These are phyloP conservation scores for Peromyscus polionotus DNA, from an alignment of 2,113 vertebrate species.

Conservation along the genomic window DNA sequence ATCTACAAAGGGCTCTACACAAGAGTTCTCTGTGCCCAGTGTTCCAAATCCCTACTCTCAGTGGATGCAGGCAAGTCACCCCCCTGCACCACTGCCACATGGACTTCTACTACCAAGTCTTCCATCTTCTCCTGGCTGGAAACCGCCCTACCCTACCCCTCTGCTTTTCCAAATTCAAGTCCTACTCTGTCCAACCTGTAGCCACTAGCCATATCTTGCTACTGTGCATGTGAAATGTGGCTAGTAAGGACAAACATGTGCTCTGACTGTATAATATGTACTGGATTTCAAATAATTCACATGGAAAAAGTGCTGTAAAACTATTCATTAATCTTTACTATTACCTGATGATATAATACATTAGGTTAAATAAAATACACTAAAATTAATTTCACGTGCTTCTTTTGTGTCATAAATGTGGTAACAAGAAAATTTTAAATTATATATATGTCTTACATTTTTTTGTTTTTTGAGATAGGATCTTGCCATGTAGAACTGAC, in stretches of 20 bases:
- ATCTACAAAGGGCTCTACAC: background rate
- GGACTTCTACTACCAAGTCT: background rate
- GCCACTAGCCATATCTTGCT: background rate
- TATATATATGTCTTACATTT: constrained; percentile 9
- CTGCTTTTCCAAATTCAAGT: background rate
- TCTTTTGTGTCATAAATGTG: constrained; percentile 19
- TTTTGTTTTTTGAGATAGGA: background rate
- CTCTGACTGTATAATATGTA: background rate
- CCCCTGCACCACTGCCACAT: background rate
- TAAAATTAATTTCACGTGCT: constrained; percentile 34
- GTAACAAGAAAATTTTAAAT: background rate
- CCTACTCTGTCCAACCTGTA: background rate
- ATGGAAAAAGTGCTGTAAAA: background rate
- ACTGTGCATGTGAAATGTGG: background rate
- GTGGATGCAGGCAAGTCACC: background rate
- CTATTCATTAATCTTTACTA: background rate
- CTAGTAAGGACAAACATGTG: background rate
- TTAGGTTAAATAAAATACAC: constrained; percentile 40
- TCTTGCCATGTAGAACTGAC: background rate
- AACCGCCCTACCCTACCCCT: background rate
- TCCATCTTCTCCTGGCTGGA: background rate
- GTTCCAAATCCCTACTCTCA: too few species aligned
- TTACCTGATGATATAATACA: background rate
- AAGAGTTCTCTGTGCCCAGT: background rate
- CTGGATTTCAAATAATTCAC: constrained; percentile 7